Percentiles rank a stretch among this genome's conserved stretches.
These are phyloP conservation scores for Chymomyza procnemis DNA, from an alignment of 2,888 invertebrate genomes.

Conservation along the genomic window DNA sequence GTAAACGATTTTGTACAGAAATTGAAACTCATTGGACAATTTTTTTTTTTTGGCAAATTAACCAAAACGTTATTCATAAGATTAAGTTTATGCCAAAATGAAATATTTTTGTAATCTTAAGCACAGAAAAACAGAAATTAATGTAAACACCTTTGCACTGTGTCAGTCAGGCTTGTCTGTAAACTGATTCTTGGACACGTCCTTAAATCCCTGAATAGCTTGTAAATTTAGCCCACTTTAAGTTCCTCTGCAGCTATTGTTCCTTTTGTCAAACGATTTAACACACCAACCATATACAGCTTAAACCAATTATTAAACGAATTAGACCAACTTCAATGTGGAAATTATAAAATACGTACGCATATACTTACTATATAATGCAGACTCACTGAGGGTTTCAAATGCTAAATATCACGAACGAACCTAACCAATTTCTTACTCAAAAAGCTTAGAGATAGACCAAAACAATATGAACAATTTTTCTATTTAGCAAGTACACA, in stretches of 20 bases:
- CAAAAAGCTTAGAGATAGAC: neutral
- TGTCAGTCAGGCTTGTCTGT: no score
- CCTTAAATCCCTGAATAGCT: neutral
- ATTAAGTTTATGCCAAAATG: constrained; percentile 64
- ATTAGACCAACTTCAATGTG: neutral
- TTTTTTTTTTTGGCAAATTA: constrained; percentile 22
- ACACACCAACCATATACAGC: neutral
- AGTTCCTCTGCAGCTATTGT: constrained; percentile 53
- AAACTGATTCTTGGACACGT: no score
- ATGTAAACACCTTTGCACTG: neutral
- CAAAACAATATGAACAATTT: neutral
- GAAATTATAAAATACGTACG: no score
- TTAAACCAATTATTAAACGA: neutral
- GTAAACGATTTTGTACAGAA: constrained; percentile 55
- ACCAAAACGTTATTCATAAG: constrained; percentile 47
- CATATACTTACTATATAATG: neutral
- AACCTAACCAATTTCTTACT: neutral
- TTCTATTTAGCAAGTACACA: neutral
- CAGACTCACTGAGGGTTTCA: neutral
- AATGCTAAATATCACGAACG: constrained; percentile 1
- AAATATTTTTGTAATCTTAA: constrained; percentile 1
- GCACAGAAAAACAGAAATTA: neutral
- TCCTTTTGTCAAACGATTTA: constrained; percentile 18
- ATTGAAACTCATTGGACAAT: neutral
- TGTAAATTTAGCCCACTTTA: constrained; percentile 40